A percentile compares a stretch with the other conserved stretches of the same genome.
Evolutionary conservation across 2,113 vertebrate species (phyloP).

Genomic region (Panurus biarmicus): DNA sequence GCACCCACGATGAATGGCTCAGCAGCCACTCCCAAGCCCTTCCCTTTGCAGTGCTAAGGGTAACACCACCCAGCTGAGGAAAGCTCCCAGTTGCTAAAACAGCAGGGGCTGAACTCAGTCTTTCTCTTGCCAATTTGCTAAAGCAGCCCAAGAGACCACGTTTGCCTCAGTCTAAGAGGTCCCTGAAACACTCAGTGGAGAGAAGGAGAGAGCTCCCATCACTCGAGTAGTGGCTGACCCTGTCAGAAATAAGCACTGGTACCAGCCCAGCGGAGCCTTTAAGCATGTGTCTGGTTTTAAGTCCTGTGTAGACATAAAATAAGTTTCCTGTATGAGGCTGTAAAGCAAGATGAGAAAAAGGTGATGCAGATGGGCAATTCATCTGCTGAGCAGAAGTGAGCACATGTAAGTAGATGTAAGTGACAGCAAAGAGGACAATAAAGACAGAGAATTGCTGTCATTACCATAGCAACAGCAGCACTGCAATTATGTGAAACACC

Average conservation of each 20-base stretch:
- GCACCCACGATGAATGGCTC: rapidly evolving
- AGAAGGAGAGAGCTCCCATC: neutral
- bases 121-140: neutral
- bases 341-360: neutral
- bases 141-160: neutral
- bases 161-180: neutral
- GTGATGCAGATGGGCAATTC: neutral
- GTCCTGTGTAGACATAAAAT: neutral
- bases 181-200: neutral
- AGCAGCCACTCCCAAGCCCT: neutral
- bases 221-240: neutral
- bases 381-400: neutral
- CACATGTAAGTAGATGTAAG: neutral
- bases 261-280: neutral
- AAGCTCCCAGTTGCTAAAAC: neutral
- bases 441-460: neutral
- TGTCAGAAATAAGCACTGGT: neutral
- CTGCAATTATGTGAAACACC: neutral
- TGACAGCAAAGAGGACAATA: neutral
- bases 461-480: slow-evolving; percentile 3
- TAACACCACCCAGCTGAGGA: neutral
- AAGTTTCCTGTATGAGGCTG: neutral
- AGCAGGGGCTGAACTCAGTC: neutral
- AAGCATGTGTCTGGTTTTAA: neutral
- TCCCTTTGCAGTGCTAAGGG: neutral